Evolutionary conservation across 1,140 invertebrate species (phyloP).

Genomic region (Atopsyche davidsoni): DNA sequence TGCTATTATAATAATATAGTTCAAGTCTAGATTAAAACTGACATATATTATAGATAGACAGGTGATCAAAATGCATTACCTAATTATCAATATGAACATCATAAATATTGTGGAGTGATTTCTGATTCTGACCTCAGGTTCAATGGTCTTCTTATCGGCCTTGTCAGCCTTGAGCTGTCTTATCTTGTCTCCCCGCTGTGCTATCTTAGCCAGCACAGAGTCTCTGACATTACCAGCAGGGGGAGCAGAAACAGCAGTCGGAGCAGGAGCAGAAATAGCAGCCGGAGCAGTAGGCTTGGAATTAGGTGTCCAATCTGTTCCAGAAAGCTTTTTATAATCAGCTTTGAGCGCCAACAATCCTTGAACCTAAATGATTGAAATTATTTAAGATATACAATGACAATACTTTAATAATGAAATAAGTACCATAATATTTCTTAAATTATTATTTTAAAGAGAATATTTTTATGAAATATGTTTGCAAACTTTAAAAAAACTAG

Average conservation of each 20-base stretch:
- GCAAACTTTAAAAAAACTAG: too few relatives aligned
- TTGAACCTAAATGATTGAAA: constrained; percentile 52
- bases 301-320: constrained; percentile 60
- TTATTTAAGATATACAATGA: too few relatives aligned
- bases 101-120: too few relatives aligned
- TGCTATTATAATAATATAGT: too few relatives aligned
- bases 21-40: too few relatives aligned
- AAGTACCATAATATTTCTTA: too few relatives aligned
- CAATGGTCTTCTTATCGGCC: constrained; percentile 51
- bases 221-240: background rate
- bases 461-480: too few relatives aligned
- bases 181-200: constrained; percentile 63
- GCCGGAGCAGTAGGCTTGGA: constrained; percentile 27
- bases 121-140: constrained; percentile 33
- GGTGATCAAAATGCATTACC: too few relatives aligned
- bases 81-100: too few relatives aligned
- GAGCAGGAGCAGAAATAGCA: background rate
- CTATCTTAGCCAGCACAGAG: constrained; percentile 37
- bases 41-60: too few relatives aligned
- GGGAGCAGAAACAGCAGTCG: background rate
- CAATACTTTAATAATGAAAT: too few relatives aligned
- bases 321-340: constrained; percentile 60
- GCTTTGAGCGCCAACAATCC: constrained; percentile 62
- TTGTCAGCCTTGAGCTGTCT: constrained; percentile 63
- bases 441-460: too few relatives aligned